phyloP scores from a whole-genome alignment of 2,888 invertebrate species.

The Augiades crinisus region DNA sequence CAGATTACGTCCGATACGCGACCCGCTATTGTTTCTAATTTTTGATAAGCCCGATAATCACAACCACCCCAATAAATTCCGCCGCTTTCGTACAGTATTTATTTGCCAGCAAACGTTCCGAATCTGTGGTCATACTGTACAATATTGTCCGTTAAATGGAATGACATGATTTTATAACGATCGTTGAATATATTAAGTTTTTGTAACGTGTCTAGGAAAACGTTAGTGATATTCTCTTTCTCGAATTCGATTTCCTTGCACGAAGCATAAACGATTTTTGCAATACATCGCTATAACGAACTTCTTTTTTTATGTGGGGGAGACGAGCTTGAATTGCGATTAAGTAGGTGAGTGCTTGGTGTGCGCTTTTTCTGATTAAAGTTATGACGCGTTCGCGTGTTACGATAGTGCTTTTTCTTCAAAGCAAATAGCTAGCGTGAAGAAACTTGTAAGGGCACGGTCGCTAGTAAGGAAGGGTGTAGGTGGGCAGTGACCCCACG shows the following conservation, averaged over 20 bases:
- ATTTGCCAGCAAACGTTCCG: not conserved
- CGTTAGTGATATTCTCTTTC: slow-evolving; percentile 24
- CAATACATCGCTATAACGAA: slow-evolving; percentile 23
- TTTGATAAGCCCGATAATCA: slow-evolving; percentile 47
- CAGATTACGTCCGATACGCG: slow-evolving; percentile 65
- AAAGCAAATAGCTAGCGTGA: slow-evolving; percentile 39
- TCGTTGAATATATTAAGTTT: slow-evolving; percentile 14
- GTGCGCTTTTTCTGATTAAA: slow-evolving; percentile 56
- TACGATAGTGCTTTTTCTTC: slow-evolving; percentile 61
- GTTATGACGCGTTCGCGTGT: slow-evolving; percentile 68
- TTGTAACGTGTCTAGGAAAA: slow-evolving; percentile 15
- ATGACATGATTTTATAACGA: not conserved
- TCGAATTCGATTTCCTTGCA: slow-evolving; percentile 17
- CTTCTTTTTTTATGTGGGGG: slow-evolving; percentile 12
- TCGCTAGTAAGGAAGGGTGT: slow-evolving; percentile 56
- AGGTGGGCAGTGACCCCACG: slow-evolving; percentile 76
- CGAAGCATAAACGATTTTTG: slow-evolving; percentile 19
- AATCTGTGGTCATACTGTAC: not conserved
- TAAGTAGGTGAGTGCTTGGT: slow-evolving; percentile 11
- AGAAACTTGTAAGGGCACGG: slow-evolving; percentile 53
- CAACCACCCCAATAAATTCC: not conserved
- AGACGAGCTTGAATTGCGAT: slow-evolving; percentile 13
- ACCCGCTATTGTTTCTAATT: slow-evolving; percentile 60
- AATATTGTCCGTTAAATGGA: not conserved
- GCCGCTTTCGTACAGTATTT: not conserved